These are phyloP conservation scores for Myotis pilosus DNA, from an alignment of 2,797 vertebrate species.

Conservation along the genomic window DNA sequence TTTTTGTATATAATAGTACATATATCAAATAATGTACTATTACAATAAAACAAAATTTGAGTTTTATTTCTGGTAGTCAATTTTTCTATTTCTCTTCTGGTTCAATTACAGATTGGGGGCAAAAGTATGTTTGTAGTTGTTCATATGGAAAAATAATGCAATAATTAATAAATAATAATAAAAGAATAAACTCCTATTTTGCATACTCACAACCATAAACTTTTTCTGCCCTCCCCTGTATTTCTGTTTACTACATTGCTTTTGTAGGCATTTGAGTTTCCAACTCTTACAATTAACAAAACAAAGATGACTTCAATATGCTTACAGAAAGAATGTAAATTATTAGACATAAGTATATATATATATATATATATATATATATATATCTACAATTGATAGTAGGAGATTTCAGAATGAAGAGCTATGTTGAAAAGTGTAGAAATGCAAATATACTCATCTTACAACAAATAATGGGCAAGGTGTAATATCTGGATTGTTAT, in stretches of 20 bases:
- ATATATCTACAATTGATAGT: background rate
- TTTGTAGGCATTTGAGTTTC: background rate
- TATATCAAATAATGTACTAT: background rate
- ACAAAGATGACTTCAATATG: background rate
- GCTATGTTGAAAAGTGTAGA: background rate
- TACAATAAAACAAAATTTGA: background rate
- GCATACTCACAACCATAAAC: background rate
- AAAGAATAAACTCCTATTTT: background rate
- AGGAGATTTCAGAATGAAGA: background rate
- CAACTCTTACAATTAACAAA: background rate
- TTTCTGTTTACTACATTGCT: background rate
- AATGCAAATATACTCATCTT: background rate
- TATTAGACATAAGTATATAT: background rate
- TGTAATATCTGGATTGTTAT: background rate
- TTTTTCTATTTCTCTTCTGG: background rate
- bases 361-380: too few species aligned
- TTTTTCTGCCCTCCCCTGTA: background rate
- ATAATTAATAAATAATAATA: background rate
- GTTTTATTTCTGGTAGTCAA: background rate
- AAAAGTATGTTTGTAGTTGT: background rate
- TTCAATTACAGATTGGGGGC: background rate
- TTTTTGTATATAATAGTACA: background rate
- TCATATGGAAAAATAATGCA: background rate
- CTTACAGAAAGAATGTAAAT: background rate
- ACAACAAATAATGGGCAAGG: background rate